A percentile compares a stretch with the other conserved stretches of the same genome.
phyloP scores from a whole-genome alignment of 2,797 vertebrate genomes.

The Lepilemur ruficaudatus region DNA sequence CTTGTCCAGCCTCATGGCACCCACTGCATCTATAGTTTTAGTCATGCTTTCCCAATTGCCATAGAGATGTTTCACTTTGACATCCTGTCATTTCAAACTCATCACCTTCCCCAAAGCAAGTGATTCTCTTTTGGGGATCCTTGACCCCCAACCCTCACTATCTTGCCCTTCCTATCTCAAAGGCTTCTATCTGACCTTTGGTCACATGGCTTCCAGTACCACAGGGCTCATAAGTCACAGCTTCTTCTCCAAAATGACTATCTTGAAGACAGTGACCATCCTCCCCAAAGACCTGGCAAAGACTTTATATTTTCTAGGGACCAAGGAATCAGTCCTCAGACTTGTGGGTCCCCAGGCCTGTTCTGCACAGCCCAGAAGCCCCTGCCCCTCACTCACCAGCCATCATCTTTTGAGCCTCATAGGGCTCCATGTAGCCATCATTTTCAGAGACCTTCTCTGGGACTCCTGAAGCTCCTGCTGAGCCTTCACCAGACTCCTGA shows the following conservation, averaged over 20 bases:
- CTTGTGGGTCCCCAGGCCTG: not conserved
- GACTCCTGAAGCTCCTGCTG: slow-evolving; percentile 76
- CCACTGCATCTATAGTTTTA: not conserved
- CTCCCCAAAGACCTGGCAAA: not conserved
- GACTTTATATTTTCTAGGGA: not conserved
- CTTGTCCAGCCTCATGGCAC: not conserved
- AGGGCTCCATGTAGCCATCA: slow-evolving; percentile 98
- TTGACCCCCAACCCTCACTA: not conserved
- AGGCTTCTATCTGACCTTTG: not conserved
- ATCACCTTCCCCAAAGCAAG: not conserved
- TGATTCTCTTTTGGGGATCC: not conserved
- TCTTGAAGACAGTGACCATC: not conserved
- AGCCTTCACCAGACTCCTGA: slow-evolving; percentile 88
- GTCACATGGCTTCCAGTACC: not conserved
- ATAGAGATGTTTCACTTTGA: not conserved
- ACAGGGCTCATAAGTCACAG: not conserved
- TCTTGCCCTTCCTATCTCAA: not conserved
- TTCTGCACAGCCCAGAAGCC: not conserved
- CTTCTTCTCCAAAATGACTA: not conserved
- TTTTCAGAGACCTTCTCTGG: slow-evolving; percentile 93
- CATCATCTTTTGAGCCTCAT: slow-evolving; percentile 99
- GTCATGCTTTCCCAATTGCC: not conserved
- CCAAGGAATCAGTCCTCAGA: not conserved
- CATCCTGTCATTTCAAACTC: not conserved
- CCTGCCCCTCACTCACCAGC: slow-evolving; percentile 86